These are phyloP conservation scores for Dermochelys coriacea DNA, from an alignment of 2,797 vertebrate genomes.

Conservation along the genomic window DNA sequence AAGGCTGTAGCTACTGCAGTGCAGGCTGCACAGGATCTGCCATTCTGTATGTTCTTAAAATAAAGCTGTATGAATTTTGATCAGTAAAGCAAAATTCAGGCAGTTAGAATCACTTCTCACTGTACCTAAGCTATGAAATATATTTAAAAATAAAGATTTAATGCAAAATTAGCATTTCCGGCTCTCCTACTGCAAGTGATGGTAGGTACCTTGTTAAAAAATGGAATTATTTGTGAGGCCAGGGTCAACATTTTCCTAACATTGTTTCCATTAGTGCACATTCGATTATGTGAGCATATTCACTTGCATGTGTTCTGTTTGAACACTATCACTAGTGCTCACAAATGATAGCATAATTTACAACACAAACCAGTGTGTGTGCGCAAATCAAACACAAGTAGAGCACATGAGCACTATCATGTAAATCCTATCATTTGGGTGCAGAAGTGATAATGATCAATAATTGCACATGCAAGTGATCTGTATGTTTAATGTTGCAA, in stretches of 20 bases:
- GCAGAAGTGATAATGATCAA: not conserved
- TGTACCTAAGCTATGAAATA: constrained; percentile 65
- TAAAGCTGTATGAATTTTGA: constrained; percentile 53
- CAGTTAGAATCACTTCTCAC: constrained; percentile 40
- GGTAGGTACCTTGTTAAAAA: constrained; percentile 49
- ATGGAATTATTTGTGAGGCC: not conserved
- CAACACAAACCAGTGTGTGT: not conserved
- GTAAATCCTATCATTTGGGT: not conserved
- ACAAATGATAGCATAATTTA: not conserved
- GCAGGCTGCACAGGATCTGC: constrained; percentile 40
- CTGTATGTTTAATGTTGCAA: not conserved
- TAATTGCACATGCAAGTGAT: not conserved
- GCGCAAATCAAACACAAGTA: not conserved
- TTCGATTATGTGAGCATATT: not conserved
- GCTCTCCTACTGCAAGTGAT: constrained; percentile 41
- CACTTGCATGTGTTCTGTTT: not conserved
- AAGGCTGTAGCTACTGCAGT: constrained; percentile 55
- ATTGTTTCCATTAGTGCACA: not conserved
- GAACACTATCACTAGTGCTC: not conserved
- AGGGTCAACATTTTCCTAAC: not conserved
- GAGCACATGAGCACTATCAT: not conserved
- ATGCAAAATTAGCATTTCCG: constrained; percentile 23
- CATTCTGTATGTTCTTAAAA: constrained; percentile 46
- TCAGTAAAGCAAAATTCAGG: constrained; percentile 58
- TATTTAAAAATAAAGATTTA: constrained; percentile 49